Evolutionary conservation across 1,140 invertebrate species (phyloP).

Genomic region (Copidosoma floridanum): DNA sequence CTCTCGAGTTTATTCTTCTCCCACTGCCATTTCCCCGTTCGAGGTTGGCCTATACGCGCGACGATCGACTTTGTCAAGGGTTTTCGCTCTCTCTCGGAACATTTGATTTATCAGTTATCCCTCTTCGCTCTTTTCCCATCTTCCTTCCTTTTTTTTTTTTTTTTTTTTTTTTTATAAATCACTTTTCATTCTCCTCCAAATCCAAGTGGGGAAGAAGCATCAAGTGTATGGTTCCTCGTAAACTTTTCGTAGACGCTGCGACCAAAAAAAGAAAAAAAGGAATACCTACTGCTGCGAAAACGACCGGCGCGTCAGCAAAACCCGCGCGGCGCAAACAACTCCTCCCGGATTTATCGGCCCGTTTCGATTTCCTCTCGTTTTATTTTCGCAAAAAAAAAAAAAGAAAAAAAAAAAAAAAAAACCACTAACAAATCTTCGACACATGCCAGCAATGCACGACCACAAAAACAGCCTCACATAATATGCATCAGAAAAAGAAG

Average conservation of each 20-base stretch:
- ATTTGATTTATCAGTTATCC: constrained; percentile 8
- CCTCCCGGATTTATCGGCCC: background rate
- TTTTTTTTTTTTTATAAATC: constrained; percentile 19
- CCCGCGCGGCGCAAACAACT: background rate
- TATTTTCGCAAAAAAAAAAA: background rate
- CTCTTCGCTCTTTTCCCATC: too few species aligned
- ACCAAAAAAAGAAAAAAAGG: too few species aligned
- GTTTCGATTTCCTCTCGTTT: background rate
- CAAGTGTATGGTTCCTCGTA: background rate
- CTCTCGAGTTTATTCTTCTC: constrained; percentile 2
- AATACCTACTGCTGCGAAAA: too few species aligned
- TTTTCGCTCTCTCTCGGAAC: background rate
- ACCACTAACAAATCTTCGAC: too few species aligned
- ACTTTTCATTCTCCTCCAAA: background rate
- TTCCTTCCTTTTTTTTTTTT: too few species aligned
- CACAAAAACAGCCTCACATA: too few species aligned
- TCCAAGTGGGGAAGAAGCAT: background rate
- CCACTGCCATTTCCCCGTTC: too few species aligned
- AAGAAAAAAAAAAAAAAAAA: background rate
- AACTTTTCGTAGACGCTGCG: too few species aligned
- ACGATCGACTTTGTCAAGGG: constrained; percentile 4
- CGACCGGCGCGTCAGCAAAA: constrained; percentile 14
- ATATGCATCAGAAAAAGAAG: too few species aligned
- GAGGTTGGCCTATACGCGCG: too few species aligned
- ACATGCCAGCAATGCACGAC: too few species aligned